Base-by-base conservation (phyloP, 2,797 vertebrate species). In the Margarornis squamiger region DNA sequence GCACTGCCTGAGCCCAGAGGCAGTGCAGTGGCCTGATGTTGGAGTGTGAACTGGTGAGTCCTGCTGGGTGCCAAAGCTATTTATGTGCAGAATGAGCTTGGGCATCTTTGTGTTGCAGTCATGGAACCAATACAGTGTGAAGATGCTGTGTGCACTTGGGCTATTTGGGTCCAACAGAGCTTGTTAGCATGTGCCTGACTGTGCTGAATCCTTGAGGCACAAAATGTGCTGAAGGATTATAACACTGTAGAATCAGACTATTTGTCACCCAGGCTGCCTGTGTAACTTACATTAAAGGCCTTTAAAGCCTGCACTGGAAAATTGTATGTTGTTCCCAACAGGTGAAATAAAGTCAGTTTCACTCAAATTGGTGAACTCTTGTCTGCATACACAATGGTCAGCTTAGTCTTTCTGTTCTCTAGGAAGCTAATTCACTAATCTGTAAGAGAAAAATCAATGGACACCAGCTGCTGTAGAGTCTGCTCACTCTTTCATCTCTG, bases 161-260 rank as follows among this genome's bases (percentile, higher is more conserved):
- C 18, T 76, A 8, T 34, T 84, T 49, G 41, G 15, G 36, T 73
- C 22, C 18, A 19, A 0, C 14, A 61, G 76, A 58, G n/a, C 3
- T 76, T 49, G 67, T 82, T 45, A 45, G 14, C 10, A 0, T 29
- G 61, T 80, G 32, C 19, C 9, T 65, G 45, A n/a, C 49, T 48
- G 11, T 89, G 39, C 62, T 51, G 51, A 81, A 21, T 45, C 22
- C 55, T 89, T 54, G 20, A 21, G 55, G n/a, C 46, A 52, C 34
- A 46, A 4, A 17, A 0, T 21, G 19, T 90, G 68, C 38, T 2
- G 5, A 36, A n/a, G 49, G 49, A 32, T 38, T 57, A 3, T 21
- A 74, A 10, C 1, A 2, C 34, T 45, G 4, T n/a, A 61, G 29
- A 87, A 27, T 7, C n/a, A 46, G 32, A 7, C 19, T 65, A 0